A percentile compares a stretch with the other conserved stretches of the same genome.
Evolutionary conservation across 2,888 invertebrate genomes (phyloP).

Genomic region (Catocala nupta): DNA sequence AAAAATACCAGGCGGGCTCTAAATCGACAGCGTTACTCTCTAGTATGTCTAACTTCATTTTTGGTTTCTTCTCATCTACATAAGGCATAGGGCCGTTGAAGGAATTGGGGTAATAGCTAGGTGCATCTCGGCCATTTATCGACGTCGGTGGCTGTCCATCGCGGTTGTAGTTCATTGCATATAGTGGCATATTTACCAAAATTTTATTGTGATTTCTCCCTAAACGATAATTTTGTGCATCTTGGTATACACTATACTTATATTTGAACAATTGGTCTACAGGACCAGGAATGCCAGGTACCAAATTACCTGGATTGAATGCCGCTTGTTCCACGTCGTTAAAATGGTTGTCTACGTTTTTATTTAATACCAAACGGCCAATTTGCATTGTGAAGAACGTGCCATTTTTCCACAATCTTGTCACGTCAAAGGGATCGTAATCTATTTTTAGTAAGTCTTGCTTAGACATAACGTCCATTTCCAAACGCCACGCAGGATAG

Average conservation of each 20-base stretch:
- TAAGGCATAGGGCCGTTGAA: constrained; percentile 51
- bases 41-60: constrained; percentile 33
- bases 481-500: constrained; percentile 78
- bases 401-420: constrained; percentile 72
- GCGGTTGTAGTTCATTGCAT: constrained; percentile 49
- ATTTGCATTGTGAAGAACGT: constrained; percentile 81
- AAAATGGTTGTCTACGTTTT: constrained; percentile 81
- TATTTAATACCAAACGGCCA: constrained; percentile 79
- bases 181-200: constrained; percentile 50
- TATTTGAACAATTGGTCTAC: constrained; percentile 84
- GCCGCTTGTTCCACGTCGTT: constrained; percentile 83
- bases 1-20: constrained; percentile 91
- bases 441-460: constrained; percentile 66
- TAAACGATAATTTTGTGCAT: constrained; percentile 79
- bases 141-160: constrained; percentile 51
- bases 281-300: constrained; percentile 80
- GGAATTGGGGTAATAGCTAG: constrained; percentile 49
- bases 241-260: constrained; percentile 81
- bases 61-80: constrained; percentile 43
- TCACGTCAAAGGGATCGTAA: constrained; percentile 80
- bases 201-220: constrained; percentile 55
- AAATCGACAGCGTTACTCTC: constrained; percentile 45
- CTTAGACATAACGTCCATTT: constrained; percentile 74
- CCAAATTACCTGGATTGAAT: constrained; percentile 68
- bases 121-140: constrained; percentile 49